phyloP scores from a whole-genome alignment of 1,140 invertebrate genomes.

The Wiebesia pumilae region DNA sequence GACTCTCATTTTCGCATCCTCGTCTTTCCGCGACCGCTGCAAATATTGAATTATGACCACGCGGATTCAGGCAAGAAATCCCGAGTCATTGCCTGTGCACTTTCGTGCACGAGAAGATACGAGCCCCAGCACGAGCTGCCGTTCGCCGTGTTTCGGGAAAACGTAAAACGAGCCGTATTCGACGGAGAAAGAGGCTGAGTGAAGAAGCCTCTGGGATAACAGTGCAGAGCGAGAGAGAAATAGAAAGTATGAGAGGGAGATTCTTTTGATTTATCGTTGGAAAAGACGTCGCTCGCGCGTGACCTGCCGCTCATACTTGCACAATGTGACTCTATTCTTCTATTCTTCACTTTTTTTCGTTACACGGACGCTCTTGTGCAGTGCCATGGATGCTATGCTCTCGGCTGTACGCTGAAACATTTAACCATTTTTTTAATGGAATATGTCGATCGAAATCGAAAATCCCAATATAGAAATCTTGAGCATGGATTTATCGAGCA shows the following conservation, averaged over 20 bases:
- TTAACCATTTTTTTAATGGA: no score
- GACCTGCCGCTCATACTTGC: conserved; percentile 43
- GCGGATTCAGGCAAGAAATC: conserved; percentile 20
- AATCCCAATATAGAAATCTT: background rate
- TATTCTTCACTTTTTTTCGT: conserved; percentile 11
- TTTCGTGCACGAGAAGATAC: background rate
- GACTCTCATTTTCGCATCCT: conserved; percentile 1
- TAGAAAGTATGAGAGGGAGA: background rate
- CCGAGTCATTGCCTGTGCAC: conserved; percentile 32
- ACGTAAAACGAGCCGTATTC: background rate
- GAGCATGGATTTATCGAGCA: background rate
- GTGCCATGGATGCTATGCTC: background rate
- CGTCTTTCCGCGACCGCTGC: conserved; percentile 17
- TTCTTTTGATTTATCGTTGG: conserved; percentile 48
- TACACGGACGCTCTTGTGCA: background rate
- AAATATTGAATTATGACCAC: conserved; percentile 49
- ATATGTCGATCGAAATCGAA: background rate
- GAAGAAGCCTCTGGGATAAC: background rate
- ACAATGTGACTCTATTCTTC: conserved; percentile 33
- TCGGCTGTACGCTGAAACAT: background rate
- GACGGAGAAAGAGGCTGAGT: background rate
- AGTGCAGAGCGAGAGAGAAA: background rate
- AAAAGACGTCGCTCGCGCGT: conserved; percentile 47
- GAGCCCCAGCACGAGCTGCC: background rate
- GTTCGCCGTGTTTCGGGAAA: conserved; percentile 37